Evolutionary conservation across 2,113 vertebrate genomes (phyloP).

Genomic region (Microtus pennsylvanicus): DNA sequence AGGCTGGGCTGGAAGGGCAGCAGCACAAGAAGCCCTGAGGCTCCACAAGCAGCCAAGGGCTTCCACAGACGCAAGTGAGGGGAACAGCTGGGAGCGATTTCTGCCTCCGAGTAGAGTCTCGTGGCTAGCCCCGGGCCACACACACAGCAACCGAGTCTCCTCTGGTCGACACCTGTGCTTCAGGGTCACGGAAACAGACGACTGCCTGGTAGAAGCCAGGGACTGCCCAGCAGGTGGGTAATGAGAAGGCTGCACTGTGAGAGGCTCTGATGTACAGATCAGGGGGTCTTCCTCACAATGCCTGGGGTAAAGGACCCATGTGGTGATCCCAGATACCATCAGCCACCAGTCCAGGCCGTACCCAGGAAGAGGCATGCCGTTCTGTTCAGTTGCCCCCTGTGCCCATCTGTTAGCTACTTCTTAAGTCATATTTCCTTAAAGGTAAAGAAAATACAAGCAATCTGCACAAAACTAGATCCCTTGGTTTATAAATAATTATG

Average conservation of each 20-base stretch:
- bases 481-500: background rate
- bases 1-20: slow-evolving; percentile 73
- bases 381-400: background rate
- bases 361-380: background rate
- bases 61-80: background rate
- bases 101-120: background rate
- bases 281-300: background rate
- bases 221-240: background rate
- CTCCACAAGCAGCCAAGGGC: background rate
- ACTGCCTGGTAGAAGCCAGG: background rate
- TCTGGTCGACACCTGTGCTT: slow-evolving; percentile 3
- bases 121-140: slow-evolving; percentile 7
- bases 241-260: slow-evolving; percentile 25
- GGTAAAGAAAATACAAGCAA: slow-evolving; percentile 38
- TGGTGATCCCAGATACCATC: background rate
- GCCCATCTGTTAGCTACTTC: background rate
- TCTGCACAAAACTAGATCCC: background rate
- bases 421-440: slow-evolving; percentile 46
- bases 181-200: slow-evolving; percentile 8
- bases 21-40: background rate
- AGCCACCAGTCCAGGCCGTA: background rate
- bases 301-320: background rate
- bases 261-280: slow-evolving; percentile 24
- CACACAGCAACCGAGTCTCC: background rate
- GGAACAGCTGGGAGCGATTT: fast-evolving